Conservation (phyloP, 1,140 invertebrate species). For the Carposina sasakii region DNA sequence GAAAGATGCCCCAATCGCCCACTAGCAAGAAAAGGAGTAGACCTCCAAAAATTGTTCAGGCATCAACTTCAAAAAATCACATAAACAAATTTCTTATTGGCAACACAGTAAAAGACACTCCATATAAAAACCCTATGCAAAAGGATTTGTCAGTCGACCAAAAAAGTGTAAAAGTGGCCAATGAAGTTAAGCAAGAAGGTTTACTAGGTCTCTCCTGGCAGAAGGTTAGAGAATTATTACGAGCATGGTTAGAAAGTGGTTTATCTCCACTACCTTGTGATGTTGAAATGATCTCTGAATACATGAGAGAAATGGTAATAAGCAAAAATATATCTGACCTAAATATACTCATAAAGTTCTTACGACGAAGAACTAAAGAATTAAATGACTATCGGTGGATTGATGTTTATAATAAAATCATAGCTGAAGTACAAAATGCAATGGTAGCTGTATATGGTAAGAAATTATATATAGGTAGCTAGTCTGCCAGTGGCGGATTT, state of each 20-base stretch:
- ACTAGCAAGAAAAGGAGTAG: constrained; percentile 49
- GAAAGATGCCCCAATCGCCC: constrained; percentile 29
- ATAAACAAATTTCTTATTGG: constrained; percentile 46
- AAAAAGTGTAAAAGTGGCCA: constrained; percentile 24
- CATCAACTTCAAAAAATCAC: constrained; percentile 33
- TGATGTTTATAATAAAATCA: constrained; percentile 42
- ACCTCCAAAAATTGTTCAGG: constrained; percentile 43
- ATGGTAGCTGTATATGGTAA: constrained; percentile 67
- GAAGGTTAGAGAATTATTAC: constrained; percentile 62
- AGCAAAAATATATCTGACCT: constrained; percentile 61
- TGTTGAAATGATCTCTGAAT: constrained; percentile 56
- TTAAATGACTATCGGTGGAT: constrained; percentile 45
- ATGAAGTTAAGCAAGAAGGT: constrained; percentile 22
- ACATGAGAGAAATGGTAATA: constrained; percentile 62
- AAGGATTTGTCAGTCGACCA: constrained; percentile 21
- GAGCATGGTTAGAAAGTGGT: constrained; percentile 68
- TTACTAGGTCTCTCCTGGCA: constrained; percentile 53
- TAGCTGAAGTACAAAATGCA: constrained; percentile 54
- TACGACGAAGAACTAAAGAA: constrained; percentile 45
- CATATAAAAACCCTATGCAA: constrained; percentile 69
- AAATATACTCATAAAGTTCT: constrained; percentile 52
- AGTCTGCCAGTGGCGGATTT: too few species aligned
- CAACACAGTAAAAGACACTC: constrained; percentile 34
- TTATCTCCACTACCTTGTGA: constrained; percentile 65
- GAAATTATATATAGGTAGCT: constrained; percentile 32